Evolutionary conservation across 2,797 vertebrate genomes (phyloP).

Genomic region (Lacerta bilineata): DNA sequence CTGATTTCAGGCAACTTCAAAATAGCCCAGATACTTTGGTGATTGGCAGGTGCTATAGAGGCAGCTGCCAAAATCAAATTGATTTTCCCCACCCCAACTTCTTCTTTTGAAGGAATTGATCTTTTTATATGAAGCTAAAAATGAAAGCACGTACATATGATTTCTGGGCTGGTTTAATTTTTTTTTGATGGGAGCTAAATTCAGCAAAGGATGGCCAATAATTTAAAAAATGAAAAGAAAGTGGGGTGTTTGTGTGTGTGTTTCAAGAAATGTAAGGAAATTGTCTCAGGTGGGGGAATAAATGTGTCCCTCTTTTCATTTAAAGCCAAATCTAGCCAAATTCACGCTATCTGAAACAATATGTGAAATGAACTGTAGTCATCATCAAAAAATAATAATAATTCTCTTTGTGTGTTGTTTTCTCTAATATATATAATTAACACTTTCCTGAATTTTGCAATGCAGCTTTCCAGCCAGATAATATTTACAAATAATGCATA

Average conservation of each 20-base stretch:
- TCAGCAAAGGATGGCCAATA: background rate
- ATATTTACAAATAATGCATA: no score
- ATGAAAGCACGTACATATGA: constrained; percentile 50
- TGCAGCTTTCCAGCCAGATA: no score
- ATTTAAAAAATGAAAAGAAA: background rate
- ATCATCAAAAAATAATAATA: no score
- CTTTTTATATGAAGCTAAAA: constrained; percentile 63
- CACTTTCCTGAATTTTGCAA: no score
- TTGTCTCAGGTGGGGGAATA: no score
- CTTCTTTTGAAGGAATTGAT: constrained; percentile 73
- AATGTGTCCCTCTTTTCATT: no score
- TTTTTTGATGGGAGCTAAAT: background rate
- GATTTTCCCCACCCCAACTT: constrained; percentile 59
- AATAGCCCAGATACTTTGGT: constrained; percentile 74
- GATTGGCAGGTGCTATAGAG: constrained; percentile 74
- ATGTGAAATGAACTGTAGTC: no score
- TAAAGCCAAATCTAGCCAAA: no score
- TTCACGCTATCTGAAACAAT: no score
- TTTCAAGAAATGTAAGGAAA: background rate
- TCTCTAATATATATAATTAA: no score
- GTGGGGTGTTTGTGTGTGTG: background rate
- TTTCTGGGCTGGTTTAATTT: constrained; percentile 17
- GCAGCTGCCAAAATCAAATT: constrained; percentile 77
- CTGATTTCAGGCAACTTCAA: constrained; percentile 79
- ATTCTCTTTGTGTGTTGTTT: no score